Evolutionary conservation across 2,797 vertebrate genomes (phyloP), one percentile per base, ranked within the genome.

Genomic region (Amblyopsis hoosieri): DNA sequence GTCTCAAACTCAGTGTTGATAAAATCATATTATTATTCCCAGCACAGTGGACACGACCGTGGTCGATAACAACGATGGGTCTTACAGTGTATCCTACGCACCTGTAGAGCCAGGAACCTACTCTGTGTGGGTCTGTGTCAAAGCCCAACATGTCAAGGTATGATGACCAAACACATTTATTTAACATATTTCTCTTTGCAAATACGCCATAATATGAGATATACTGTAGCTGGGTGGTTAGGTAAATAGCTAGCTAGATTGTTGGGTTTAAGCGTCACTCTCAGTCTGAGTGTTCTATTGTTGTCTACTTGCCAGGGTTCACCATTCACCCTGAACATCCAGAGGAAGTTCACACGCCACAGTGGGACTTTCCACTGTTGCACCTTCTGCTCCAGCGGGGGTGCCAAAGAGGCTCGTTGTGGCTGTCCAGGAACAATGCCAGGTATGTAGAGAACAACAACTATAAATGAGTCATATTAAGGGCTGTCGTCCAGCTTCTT

Each of bases 381-480:
- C 81, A 92, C 94, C 0, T 98, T 99, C 93, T 98, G 97, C 83
- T 98, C 97, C 61, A 97, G 97, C 0, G 92, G 94, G 48, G 97
- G 97, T 1, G 86, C 93, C 80, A 98, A 97, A 73, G 90, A 93
- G 0, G 94, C 92, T 49, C 93, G 85, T 60, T 99, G 96, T 52
- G 94, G 94, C 62, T 98, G 96, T 62, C 80, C 94, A 1, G 95
- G 96, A n/a, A 94, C 94, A 60, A 98, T 98, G 96, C 95, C 96
- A 85, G 97, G 96, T 91, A 58, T 64, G 6, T 62, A 37, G 37
- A 9, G 23, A 23, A 23, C 23, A 23, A 23, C 23, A 23, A 0
- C 3, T 23, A 23, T 23, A 23, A 23, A 23, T 23, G 23, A 23
- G 23, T 23, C 23, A 37, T 8, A 37, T 37, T 23, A 37, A 6